Base-by-base conservation (phyloP, 2,888 invertebrate species). In the Bombylius major region DNA sequence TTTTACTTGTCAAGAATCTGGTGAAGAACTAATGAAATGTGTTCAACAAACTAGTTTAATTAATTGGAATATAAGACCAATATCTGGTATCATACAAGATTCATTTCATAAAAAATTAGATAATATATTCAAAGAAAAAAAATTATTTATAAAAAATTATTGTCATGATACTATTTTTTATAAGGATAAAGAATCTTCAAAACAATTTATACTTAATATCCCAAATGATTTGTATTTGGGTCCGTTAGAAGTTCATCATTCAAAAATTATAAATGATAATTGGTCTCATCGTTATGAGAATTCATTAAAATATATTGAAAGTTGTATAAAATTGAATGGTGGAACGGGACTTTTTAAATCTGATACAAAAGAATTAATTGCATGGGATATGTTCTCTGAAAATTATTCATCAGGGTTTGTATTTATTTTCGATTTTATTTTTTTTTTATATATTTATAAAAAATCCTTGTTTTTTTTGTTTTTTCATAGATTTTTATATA, bases 361-460 rank as follows among this genome's bases (percentile, higher is more conserved):
- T 36, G 36, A 45, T 13, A 55, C 55, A 12, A 47, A 57, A 12
- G 47, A 56, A 14, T 50, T 56, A 9, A 47, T 59, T n/a, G 49
- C 60, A 46, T 62, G 60, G 62, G 55, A 58, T 50, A 12, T 49
- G 12, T 58, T 56, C 0, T 58, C 57, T 45, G 62, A 62, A 45
- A 54, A 52, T 42, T 59, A 58, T 32, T 48, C 56, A 11, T 52
- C 57, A 36, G 61, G 61, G 58, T 60, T 42, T 50, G 39, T 44
- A 44, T 8, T 42, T 42, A 4, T 42, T 11, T 42, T 42, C 5
- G 4, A 8, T n/a, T n/a, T n/a, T n/a, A 42, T 11, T 11, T 4
- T 11, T 23, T 42, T 45, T 42, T 50, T 9, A 32, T 36, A 23
- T 23, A 23, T n/a, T n/a, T n/a, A n/a, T 23, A 3, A 23, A 47